A percentile compares a stretch with the other conserved stretches of the same genome.
These are phyloP conservation scores for Atrina japonica DNA, from an alignment of 2,888 invertebrate genomes.

Conservation along the genomic window DNA sequence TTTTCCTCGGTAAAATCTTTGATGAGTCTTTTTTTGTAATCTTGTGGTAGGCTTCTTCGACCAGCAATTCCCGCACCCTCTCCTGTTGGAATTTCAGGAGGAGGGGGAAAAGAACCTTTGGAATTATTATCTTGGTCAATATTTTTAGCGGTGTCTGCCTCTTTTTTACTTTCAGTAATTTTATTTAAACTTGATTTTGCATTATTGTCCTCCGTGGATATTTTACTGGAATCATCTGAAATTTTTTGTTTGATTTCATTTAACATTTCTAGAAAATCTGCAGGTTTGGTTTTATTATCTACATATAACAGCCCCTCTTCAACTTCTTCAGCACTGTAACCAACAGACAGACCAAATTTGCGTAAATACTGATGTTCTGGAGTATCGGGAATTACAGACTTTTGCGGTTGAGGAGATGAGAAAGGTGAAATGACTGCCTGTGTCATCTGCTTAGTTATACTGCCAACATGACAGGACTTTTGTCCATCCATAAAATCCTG, in stretches of 20 bases:
- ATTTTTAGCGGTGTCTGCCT: background rate
- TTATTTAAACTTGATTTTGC: no score
- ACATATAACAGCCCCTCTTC: slow-evolving; percentile 58
- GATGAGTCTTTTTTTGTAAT: slow-evolving; percentile 56
- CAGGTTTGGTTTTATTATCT: slow-evolving; percentile 59
- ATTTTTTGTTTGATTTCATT: slow-evolving; percentile 36
- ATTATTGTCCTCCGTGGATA: no score
- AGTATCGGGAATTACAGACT: slow-evolving; percentile 1
- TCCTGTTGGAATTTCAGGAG: slow-evolving; percentile 24
- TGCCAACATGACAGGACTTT: slow-evolving; percentile 20
- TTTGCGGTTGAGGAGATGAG: slow-evolving; percentile 12
- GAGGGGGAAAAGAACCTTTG: slow-evolving; percentile 32
- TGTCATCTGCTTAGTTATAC: slow-evolving; percentile 44
- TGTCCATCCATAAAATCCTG: slow-evolving; percentile 17
- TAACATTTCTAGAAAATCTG: slow-evolving; percentile 61
- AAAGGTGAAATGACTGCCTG: slow-evolving; percentile 34
- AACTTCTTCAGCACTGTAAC: slow-evolving; percentile 54
- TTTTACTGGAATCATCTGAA: background rate
- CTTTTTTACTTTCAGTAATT: no score
- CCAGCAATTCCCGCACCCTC: slow-evolving; percentile 14
- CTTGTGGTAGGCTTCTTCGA: slow-evolving; percentile 50
- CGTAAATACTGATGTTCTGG: slow-evolving; percentile 54
- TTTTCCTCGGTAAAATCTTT: slow-evolving; percentile 59
- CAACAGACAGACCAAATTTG: slow-evolving; percentile 56
- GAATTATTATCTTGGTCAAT: background rate